A percentile compares a stretch with the other conserved stretches of the same genome.
These are phyloP conservation scores for Campylomormyrus numenius DNA, from an alignment of 2,113 vertebrate genomes.

Conservation along the genomic window DNA sequence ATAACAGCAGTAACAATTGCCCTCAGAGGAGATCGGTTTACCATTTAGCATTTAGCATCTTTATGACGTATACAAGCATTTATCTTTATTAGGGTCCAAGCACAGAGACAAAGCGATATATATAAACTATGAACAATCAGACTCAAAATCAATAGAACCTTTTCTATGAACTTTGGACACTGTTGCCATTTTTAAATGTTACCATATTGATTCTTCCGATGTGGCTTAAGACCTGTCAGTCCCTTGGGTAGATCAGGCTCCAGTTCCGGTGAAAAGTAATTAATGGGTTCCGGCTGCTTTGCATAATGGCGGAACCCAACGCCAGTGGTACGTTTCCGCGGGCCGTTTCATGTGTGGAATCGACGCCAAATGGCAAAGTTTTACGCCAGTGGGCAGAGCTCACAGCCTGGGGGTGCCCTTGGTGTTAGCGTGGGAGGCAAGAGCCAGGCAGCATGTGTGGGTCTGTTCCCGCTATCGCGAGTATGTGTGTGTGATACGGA, in stretches of 20 bases:
- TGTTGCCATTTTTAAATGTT: conserved; percentile 1
- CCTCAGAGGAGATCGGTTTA: not conserved
- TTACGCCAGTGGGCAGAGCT: conserved; percentile 35
- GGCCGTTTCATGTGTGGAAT: not conserved
- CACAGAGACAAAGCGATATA: not conserved
- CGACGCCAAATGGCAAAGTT: not conserved
- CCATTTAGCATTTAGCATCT: not conserved
- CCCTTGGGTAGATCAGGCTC: not conserved
- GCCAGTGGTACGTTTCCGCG: conserved; percentile 35
- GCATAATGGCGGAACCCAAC: conserved; percentile 56
- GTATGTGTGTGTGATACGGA: not conserved
- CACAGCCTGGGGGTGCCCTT: not conserved
- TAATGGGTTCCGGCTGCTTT: not conserved
- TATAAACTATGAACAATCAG: not conserved
- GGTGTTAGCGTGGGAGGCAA: not conserved
- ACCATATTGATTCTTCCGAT: conserved; percentile 7
- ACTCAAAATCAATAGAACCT: conserved; percentile 1
- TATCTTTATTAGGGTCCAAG: not conserved
- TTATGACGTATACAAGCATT: not conserved
- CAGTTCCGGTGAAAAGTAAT: conserved; percentile 1
- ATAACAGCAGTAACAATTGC: not conserved
- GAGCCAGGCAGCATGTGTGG: not conserved
- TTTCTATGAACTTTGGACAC: not conserved
- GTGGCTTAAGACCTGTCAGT: not conserved
- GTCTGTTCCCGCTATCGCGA: not conserved